These are phyloP conservation scores for Scylla paramamosain DNA, from an alignment of 1,140 invertebrate genomes.

Conservation along the genomic window DNA sequence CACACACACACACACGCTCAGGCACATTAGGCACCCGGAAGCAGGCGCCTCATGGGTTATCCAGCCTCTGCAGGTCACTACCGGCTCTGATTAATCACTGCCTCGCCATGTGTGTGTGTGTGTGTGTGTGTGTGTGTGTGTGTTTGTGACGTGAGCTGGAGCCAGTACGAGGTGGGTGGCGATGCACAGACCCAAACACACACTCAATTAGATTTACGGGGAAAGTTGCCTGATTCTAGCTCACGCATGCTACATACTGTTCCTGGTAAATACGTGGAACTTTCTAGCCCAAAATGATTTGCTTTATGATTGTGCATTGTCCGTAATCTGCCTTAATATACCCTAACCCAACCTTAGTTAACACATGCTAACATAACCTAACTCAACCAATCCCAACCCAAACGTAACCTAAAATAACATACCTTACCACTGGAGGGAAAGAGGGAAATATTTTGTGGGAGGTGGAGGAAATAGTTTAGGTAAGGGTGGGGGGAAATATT, in stretches of 20 bases:
- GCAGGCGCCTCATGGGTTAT: neutral
- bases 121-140: conserved; percentile 40
- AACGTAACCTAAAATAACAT: too few relatives aligned
- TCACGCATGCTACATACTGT: neutral
- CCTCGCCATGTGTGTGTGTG: neutral
- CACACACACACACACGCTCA: neutral
- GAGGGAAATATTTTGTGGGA: too few relatives aligned
- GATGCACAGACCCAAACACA: neutral
- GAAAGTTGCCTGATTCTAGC: neutral
- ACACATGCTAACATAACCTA: too few relatives aligned
- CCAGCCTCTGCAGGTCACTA: neutral
- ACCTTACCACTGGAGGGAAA: too few relatives aligned
- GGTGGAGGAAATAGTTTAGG: too few relatives aligned
- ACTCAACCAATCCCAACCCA: too few relatives aligned
- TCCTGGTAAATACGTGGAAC: neutral
- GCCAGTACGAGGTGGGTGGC: neutral
- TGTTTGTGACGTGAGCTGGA: neutral
- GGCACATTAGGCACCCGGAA: neutral
- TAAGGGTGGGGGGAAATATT: too few relatives aligned
- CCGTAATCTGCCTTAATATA: too few relatives aligned
- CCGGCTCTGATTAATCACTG: neutral
- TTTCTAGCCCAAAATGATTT: too few relatives aligned
- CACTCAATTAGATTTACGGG: neutral
- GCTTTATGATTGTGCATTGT: too few relatives aligned
- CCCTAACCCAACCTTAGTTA: too few relatives aligned